Percentiles rank a stretch among this genome's conserved stretches.
phyloP scores from a whole-genome alignment of 2,888 invertebrate genomes.

The Bhutanitis thaidina region DNA sequence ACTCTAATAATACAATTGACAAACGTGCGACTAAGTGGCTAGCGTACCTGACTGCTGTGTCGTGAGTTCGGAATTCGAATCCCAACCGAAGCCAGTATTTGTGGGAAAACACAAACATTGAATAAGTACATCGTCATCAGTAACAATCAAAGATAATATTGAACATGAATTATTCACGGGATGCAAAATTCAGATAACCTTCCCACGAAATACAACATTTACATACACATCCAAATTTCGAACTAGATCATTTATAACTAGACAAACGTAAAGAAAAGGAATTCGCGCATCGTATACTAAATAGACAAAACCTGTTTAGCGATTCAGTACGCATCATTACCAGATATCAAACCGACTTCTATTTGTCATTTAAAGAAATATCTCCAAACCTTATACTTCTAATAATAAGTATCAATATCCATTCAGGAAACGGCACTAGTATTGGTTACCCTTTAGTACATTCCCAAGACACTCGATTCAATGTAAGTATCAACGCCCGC shows the following conservation, averaged over 20 bases:
- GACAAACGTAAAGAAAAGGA: conserved; percentile 34
- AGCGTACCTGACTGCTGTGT: too few relatives aligned
- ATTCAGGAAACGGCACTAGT: conserved; percentile 2
- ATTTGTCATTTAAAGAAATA: conserved; percentile 2
- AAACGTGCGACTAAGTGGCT: too few relatives aligned
- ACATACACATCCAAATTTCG: conserved; percentile 38
- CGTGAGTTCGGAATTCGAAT: too few relatives aligned
- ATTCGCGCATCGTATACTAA: conserved; percentile 57
- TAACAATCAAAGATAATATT: too few relatives aligned
- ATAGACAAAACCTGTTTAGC: conserved; percentile 74
- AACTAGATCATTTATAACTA: conserved; percentile 51
- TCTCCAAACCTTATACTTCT: conserved; percentile 22
- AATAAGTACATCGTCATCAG: too few relatives aligned
- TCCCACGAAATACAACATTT: conserved; percentile 56
- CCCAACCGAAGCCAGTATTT: too few relatives aligned
- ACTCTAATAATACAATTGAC: too few relatives aligned
- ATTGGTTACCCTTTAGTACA: conserved; percentile 3
- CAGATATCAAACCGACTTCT: conserved; percentile 26
- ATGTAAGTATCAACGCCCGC: conserved; percentile 29
- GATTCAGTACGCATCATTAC: conserved; percentile 49
- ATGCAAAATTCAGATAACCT: conserved; percentile 22
- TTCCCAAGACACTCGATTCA: conserved; percentile 23
- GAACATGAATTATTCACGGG: conserved; percentile 12
- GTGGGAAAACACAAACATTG: too few relatives aligned
- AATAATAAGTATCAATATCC: conserved; percentile 25